These are phyloP conservation scores for Panthera uncia DNA, from an alignment of 2,113 vertebrate species.

Conservation along the genomic window DNA sequence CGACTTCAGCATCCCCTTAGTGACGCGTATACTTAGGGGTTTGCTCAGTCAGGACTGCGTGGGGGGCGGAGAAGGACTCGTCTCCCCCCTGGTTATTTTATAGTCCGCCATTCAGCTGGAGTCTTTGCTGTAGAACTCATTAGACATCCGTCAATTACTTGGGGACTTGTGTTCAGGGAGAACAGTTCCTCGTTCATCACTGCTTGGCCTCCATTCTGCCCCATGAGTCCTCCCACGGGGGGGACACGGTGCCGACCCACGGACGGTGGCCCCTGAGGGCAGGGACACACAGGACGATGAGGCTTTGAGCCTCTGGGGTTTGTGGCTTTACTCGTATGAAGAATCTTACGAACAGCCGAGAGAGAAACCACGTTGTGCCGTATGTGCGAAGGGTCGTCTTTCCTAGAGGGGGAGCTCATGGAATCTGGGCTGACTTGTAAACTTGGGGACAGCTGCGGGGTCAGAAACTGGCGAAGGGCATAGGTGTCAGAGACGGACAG, in stretches of 20 bases:
- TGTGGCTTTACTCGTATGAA: neutral
- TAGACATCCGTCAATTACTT: neutral
- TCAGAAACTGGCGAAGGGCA: fast-evolving
- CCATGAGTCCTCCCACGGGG: fast-evolving
- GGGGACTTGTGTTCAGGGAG: neutral
- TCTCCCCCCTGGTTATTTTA: neutral
- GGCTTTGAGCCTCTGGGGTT: neutral
- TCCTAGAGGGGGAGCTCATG: neutral
- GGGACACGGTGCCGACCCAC: neutral
- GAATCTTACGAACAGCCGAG: fast-evolving
- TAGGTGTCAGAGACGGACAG: neutral
- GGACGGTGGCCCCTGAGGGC: neutral
- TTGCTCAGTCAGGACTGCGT: fast-evolving
- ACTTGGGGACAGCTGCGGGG: fast-evolving
- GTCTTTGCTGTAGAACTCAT: neutral
- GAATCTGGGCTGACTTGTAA: neutral
- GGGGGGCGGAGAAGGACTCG: neutral
- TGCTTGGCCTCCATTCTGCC: neutral
- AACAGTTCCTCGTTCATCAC: neutral
- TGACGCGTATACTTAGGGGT: fast-evolving
- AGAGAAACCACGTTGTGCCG: neutral
- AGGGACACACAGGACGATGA: fast-evolving
- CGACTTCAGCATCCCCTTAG: neutral
- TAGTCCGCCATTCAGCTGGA: neutral
- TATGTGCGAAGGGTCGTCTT: fast-evolving